Percentiles rank a stretch among this genome's conserved stretches.
Conservation (phyloP, 2,113 vertebrate genomes). For the Isichthys henryi region DNA sequence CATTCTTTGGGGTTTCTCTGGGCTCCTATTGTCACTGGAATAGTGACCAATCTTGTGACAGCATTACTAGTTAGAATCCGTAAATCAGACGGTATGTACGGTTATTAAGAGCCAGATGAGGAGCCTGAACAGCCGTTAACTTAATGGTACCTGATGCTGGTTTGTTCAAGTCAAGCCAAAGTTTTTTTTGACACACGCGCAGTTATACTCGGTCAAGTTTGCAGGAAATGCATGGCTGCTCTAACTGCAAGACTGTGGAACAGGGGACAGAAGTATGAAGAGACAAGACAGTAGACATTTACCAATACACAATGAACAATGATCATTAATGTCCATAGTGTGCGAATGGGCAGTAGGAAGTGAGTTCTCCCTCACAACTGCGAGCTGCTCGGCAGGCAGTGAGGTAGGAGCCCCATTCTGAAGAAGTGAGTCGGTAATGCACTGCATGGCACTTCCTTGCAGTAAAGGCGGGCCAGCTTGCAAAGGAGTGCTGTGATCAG, state of each 20-base stretch:
- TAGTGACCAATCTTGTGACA: background rate
- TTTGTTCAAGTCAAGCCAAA: background rate
- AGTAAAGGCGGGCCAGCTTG: background rate
- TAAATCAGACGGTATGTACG: background rate
- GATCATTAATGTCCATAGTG: background rate
- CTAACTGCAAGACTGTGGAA: background rate
- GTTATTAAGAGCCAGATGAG: background rate
- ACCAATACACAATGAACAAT: background rate
- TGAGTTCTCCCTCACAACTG: background rate
- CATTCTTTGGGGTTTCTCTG: background rate
- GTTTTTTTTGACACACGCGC: background rate
- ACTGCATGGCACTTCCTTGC: background rate
- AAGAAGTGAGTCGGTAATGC: background rate
- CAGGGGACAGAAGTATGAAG: background rate
- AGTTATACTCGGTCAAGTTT: background rate
- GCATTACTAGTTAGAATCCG: background rate
- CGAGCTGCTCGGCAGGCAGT: background rate
- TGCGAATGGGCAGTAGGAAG: background rate
- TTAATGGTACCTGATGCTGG: background rate
- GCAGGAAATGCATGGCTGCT: background rate
- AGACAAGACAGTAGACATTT: background rate
- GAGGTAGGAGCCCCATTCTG: background rate
- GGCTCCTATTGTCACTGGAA: background rate
- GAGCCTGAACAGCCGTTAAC: background rate
- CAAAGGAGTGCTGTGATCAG: background rate